phyloP scores from a whole-genome alignment of 2,888 invertebrate genomes.

The Pollenia griseotomentosa region DNA sequence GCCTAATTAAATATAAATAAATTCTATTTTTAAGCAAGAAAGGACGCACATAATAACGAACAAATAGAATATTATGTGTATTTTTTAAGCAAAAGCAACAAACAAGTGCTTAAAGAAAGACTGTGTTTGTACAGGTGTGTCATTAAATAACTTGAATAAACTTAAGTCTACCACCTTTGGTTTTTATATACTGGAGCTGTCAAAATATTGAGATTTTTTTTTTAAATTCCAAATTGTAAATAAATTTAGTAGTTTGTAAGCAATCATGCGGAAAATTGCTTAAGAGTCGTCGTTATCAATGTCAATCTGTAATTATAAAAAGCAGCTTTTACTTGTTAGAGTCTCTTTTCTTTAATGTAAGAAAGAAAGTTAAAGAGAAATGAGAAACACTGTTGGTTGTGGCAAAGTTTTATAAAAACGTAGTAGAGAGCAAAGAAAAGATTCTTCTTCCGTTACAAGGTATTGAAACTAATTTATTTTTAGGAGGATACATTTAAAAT shows the following conservation, averaged over 20 bases:
- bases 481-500: background rate
- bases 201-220: background rate
- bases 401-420: too few species aligned
- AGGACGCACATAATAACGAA: background rate
- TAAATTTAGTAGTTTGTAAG: conserved; percentile 32
- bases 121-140: conserved; percentile 27
- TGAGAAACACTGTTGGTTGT: background rate
- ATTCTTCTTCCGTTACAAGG: background rate
- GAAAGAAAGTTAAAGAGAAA: background rate
- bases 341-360: background rate
- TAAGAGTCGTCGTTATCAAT: conserved; percentile 38
- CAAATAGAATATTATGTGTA: conserved; percentile 1
- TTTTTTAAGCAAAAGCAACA: background rate
- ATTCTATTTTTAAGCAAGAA: background rate
- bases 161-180: background rate
- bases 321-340: too few species aligned
- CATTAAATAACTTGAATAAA: conserved; percentile 9
- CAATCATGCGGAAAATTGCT: conserved; percentile 62
- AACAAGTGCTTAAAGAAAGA: background rate
- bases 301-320: conserved; percentile 38
- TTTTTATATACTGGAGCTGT: conserved; percentile 2
- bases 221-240: background rate
- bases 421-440: background rate
- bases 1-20: conserved; percentile 11
- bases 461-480: conserved; percentile 4